Evolutionary conservation across 2,113 vertebrate species (phyloP), one percentile per base, ranked within the genome.

Genomic region (Onychorhynchus coronatus): DNA sequence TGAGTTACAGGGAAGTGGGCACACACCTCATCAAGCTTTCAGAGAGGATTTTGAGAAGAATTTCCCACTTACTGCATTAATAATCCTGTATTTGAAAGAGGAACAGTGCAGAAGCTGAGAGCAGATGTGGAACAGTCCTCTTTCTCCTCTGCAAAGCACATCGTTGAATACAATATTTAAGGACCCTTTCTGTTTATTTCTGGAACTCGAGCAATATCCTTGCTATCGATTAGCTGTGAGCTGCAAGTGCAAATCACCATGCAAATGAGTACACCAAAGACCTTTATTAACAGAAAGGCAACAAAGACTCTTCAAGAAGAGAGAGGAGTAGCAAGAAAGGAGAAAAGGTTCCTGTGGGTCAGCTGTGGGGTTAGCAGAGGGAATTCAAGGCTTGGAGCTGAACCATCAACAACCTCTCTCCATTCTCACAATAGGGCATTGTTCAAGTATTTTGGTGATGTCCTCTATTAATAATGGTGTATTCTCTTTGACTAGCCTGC

Each of bases 21-120:
- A 95, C 91, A 39, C 46, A 95, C 84, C 82, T 94, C 63, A 62
- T 94, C 85, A 96, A 87, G 76, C 52, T 97, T 96, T 97, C 95
- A 96, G 84, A 91, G 58, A 83, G 88, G 91, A 95, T 95, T 96
- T 95, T 94, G 75, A 59, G 85, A 90, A 89, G 62, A 70, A 95
- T 94, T 96, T 97, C 79, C 91, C 47, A 19, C 82, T 90, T 93
- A 91, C 66, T 86, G 88, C 66, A 85, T 82, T 95, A 96, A 77
- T 94, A 88, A 81, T 44, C 20, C 62, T 17, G 23, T 33, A 30
- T 72, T 71, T 85, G 56, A 93, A 87, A 91, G 73, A 87, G 55
- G 47, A 79, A 44, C 25, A 72, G 19, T n/a, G 41, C 86, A 85
- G 72, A 89, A 81, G 68, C 77, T 37, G 81, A 59, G 58, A 42